These are phyloP conservation scores for Mycetomoellerius zeteki DNA, from an alignment of 1,140 invertebrate species.

Conservation along the genomic window DNA sequence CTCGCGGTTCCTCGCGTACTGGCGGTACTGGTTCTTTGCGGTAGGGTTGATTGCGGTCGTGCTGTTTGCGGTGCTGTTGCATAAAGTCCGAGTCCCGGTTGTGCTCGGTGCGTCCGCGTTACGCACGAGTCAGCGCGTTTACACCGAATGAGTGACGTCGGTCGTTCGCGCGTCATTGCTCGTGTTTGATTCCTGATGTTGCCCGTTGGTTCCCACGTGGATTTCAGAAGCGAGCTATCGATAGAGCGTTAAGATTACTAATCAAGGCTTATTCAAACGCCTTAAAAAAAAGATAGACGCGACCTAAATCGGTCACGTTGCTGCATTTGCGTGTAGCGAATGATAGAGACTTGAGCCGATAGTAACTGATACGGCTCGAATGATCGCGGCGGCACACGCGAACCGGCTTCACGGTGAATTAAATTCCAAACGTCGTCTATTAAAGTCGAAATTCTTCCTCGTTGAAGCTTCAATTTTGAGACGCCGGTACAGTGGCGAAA, in stretches of 20 bases:
- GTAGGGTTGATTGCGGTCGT: slow-evolving; percentile 53
- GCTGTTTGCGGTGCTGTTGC: slow-evolving; percentile 1
- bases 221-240: neutral
- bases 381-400: neutral
- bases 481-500: slow-evolving; percentile 39
- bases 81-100: slow-evolving; percentile 40
- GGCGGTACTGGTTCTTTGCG: slow-evolving; percentile 41
- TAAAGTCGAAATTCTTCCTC: slow-evolving; percentile 22
- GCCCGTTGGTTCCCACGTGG: neutral
- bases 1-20: slow-evolving; percentile 59
- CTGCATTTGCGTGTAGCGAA: slow-evolving; percentile 7
- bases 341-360: neutral
- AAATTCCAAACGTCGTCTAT: slow-evolving; percentile 8
- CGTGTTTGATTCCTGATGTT: neutral
- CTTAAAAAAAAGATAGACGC: neutral
- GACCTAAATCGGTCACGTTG: neutral
- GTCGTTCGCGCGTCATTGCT: neutral
- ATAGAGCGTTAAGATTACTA: neutral
- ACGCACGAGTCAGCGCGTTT: slow-evolving; percentile 32
- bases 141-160: neutral
- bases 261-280: neutral
- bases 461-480: slow-evolving; percentile 63
- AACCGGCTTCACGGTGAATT: slow-evolving; percentile 18
- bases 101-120: slow-evolving; percentile 45
- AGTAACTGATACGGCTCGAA: neutral